These are phyloP conservation scores for Pygoscelis antarcticus DNA, from an alignment of 2,113 vertebrate species.

Conservation along the genomic window DNA sequence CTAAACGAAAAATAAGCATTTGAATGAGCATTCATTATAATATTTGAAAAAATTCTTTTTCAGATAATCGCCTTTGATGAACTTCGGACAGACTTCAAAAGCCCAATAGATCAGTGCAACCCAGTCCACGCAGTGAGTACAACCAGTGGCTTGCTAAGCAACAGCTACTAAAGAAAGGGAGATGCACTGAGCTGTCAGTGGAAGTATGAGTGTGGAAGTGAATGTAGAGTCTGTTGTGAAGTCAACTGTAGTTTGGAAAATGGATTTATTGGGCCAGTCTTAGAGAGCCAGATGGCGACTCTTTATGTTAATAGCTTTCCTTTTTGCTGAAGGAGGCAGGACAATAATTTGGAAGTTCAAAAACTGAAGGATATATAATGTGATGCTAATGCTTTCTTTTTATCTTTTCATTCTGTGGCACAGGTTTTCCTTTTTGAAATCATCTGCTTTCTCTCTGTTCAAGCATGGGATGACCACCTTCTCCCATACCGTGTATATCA, in stretches of 20 bases:
- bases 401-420: not conserved
- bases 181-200: not conserved
- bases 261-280: not conserved
- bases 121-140: constrained; percentile 92
- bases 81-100: constrained; percentile 97
- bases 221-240: not conserved
- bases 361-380: not conserved
- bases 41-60: constrained; percentile 58
- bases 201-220: not conserved
- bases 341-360: not conserved
- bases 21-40: not conserved
- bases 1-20: not conserved
- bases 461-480: not conserved
- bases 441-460: not conserved
- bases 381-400: not conserved
- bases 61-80: constrained; percentile 99
- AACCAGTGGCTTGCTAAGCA: not conserved
- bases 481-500: not conserved
- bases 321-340: not conserved
- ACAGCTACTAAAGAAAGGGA: not conserved
- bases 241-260: not conserved
- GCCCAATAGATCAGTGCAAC: constrained; percentile 97
- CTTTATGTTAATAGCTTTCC: not conserved
- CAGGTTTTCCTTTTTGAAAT: not conserved
- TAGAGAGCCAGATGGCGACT: not conserved